A percentile compares a stretch with the other conserved stretches of the same genome.
Evolutionary conservation across 2,797 vertebrate species (phyloP).

Genomic region (Ibycter americanus): DNA sequence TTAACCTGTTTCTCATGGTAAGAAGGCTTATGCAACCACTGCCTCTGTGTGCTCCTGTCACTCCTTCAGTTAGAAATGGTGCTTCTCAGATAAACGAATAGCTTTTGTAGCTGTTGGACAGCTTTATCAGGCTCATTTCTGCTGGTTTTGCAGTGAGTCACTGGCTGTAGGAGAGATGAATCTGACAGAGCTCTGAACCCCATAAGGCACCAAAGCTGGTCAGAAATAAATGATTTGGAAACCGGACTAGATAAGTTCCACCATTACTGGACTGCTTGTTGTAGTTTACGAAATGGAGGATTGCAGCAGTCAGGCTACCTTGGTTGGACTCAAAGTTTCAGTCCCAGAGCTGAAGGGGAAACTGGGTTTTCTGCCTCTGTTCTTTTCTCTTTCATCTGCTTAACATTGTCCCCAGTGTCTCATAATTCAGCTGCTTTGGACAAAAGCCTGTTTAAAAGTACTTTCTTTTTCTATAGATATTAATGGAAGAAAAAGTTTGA

Average conservation of each 20-base stretch:
- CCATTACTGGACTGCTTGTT: neutral
- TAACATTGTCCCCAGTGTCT: neutral
- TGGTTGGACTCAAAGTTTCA: neutral
- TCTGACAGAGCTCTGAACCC: neutral
- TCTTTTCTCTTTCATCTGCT: neutral
- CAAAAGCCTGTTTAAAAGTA: neutral
- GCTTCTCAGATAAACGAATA: neutral
- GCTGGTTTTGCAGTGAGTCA: neutral
- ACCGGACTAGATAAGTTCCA: neutral
- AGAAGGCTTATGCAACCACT: neutral
- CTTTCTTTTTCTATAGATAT: neutral
- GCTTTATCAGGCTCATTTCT: neutral
- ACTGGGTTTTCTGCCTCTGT: neutral
- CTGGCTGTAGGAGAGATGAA: neutral
- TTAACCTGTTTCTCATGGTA: neutral
- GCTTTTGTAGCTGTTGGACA: neutral
- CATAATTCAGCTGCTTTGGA: neutral
- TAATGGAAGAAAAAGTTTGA: neutral
- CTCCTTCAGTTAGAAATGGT: neutral
- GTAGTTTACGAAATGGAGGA: neutral
- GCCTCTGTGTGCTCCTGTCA: neutral
- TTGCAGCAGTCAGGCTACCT: neutral
- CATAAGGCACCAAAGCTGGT: accelerated
- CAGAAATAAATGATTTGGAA: neutral
- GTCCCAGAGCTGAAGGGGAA: neutral